phyloP scores from a whole-genome alignment of 1,140 invertebrate genomes.

The Nilaparvata lugens region DNA sequence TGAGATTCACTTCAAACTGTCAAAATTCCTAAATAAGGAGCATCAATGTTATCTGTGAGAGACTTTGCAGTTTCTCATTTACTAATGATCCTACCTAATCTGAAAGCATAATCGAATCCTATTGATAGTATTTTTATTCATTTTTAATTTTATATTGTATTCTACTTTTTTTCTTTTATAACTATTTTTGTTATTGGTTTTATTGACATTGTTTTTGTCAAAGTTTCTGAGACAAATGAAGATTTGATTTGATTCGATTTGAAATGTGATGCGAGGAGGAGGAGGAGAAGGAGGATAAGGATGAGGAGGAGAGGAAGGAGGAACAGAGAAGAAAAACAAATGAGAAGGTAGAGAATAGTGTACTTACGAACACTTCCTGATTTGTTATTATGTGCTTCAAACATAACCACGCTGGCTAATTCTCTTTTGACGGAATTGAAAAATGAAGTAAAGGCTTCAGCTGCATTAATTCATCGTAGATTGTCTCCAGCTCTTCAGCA shows the following conservation, averaged over 20 bases:
- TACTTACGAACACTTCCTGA: slow-evolving; percentile 68
- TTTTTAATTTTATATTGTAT: too few species aligned
- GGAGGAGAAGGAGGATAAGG: too few species aligned
- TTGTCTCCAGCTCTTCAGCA: slow-evolving; percentile 69
- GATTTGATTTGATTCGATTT: too few species aligned
- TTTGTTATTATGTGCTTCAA: slow-evolving; percentile 72
- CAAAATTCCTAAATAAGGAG: neutral
- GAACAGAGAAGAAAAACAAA: neutral
- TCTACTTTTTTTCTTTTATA: too few species aligned
- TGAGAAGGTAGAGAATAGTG: slow-evolving; percentile 9
- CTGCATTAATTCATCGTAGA: slow-evolving; percentile 77
- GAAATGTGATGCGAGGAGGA: too few species aligned
- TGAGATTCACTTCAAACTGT: neutral
- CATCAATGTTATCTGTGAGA: too few species aligned
- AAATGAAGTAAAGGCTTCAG: slow-evolving; percentile 74
- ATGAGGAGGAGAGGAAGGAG: neutral
- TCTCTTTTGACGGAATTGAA: slow-evolving; percentile 75
- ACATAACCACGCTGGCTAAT: slow-evolving; percentile 67
- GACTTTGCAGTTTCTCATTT: too few species aligned
- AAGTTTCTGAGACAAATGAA: too few species aligned
- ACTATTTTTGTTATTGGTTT: neutral
- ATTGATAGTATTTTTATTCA: too few species aligned
- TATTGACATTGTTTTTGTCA: too few species aligned
- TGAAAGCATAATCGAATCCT: too few species aligned
- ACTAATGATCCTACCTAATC: too few species aligned